Evolutionary conservation across 53 echinoderm and acorn worm species (phyloP).

Genomic region (Echinometra lucunter): DNA sequence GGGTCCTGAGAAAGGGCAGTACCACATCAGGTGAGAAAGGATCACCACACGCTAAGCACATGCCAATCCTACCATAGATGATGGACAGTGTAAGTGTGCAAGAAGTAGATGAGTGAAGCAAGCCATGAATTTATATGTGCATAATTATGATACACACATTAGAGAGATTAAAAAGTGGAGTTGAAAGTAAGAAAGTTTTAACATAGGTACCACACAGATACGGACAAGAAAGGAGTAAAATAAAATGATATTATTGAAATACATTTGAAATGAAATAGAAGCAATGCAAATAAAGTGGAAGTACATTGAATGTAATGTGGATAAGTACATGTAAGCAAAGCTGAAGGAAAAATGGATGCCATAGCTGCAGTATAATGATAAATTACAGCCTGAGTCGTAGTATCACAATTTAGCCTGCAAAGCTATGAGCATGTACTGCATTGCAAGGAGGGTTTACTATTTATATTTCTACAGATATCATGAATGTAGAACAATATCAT

Average conservation of each 20-base stretch:
- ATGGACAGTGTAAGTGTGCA: slow-evolving; percentile 11
- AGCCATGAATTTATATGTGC: neutral
- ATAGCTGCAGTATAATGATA: neutral
- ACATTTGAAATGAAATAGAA: neutral
- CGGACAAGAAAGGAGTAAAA: slow-evolving; percentile 1
- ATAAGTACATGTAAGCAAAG: neutral
- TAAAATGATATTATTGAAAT: neutral
- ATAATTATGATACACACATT: neutral
- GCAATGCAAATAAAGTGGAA: neutral
- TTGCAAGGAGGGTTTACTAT: neutral
- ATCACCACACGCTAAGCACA: slow-evolving; percentile 94
- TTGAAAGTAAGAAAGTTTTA: neutral
- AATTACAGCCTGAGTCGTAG: neutral
- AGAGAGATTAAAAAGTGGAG: neutral
- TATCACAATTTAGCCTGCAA: neutral
- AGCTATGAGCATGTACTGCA: neutral
- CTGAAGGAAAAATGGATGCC: neutral
- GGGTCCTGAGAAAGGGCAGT: slow-evolving; percentile 77
- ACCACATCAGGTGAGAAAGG: slow-evolving; percentile 82
- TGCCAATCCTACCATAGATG: slow-evolving; percentile 77
- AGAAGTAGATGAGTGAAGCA: neutral
- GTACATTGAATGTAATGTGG: neutral
- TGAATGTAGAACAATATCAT: too few relatives aligned
- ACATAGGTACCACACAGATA: neutral
- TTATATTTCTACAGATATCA: neutral